phyloP scores from a whole-genome alignment of 1,140 invertebrate genomes.

The Megathymus violae region DNA sequence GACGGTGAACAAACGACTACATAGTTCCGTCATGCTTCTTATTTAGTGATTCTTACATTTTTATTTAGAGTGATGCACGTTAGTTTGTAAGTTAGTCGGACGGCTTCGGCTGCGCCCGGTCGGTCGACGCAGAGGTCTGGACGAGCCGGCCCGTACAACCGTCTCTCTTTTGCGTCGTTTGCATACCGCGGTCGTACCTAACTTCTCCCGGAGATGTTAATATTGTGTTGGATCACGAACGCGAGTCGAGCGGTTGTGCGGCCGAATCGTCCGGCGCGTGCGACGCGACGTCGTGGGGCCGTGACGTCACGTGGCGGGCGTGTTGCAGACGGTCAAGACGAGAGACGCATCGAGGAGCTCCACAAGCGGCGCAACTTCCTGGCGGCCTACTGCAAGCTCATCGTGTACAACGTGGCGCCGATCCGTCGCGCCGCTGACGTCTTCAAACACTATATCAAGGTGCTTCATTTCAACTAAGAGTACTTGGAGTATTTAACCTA shows the following conservation, averaged over 20 bases:
- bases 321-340: slow-evolving; percentile 91
- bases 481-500: too few relatives aligned
- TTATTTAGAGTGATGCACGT: slow-evolving; percentile 50
- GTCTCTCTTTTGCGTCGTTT: too few relatives aligned
- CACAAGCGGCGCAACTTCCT: slow-evolving; percentile 98
- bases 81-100: slow-evolving; percentile 34
- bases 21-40: slow-evolving; percentile 45
- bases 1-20: slow-evolving; percentile 6
- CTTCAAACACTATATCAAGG: slow-evolving; percentile 98
- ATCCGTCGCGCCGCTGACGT: slow-evolving; percentile 96
- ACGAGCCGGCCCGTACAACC: slow-evolving; percentile 7
- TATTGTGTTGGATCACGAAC: too few relatives aligned
- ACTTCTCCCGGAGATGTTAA: too few relatives aligned
- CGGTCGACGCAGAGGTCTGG: too few relatives aligned
- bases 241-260: too few relatives aligned
- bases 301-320: too few relatives aligned
- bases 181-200: too few relatives aligned
- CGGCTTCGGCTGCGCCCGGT: too few relatives aligned
- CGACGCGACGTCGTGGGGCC: not conserved
- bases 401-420: slow-evolving; percentile 98
- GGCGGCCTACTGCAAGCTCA: slow-evolving; percentile 98
- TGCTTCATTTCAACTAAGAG: slow-evolving; percentile 63
- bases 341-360: slow-evolving; percentile 97
- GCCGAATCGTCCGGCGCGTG: too few relatives aligned
- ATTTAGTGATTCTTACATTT: slow-evolving; percentile 42